These are phyloP conservation scores for Choloepus hoffmanni DNA, from an alignment of 2,113 vertebrate species.

Conservation along the genomic window DNA sequence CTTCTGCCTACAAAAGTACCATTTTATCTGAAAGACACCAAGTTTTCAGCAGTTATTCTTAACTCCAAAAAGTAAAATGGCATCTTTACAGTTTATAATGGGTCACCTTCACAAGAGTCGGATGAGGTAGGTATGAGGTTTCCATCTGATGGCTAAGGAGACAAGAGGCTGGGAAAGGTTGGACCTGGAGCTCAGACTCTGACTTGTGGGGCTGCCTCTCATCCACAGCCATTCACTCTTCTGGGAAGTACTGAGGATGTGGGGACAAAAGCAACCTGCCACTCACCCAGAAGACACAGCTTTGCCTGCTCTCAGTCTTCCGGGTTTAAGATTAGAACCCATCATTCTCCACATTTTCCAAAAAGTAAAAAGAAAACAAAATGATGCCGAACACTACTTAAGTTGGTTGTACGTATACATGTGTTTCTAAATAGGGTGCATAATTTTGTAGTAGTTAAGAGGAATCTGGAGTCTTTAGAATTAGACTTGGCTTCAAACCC, in stretches of 20 bases:
- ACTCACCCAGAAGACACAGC: neutral
- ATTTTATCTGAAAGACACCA: conserved; percentile 33
- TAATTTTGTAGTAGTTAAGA: neutral
- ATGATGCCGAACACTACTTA: neutral
- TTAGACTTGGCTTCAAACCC: neutral
- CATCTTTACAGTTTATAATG: neutral
- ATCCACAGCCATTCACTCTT: neutral
- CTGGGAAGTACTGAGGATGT: neutral
- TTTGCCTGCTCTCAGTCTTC: neutral
- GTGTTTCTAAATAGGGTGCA: neutral
- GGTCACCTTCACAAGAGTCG: neutral
- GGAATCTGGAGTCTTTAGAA: conserved; percentile 35
- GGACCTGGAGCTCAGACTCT: neutral
- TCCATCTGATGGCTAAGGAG: neutral
- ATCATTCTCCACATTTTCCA: neutral
- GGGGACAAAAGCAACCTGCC: neutral
- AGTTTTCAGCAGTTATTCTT: conserved; percentile 35
- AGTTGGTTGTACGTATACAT: neutral
- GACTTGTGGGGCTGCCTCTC: neutral
- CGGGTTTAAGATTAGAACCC: neutral
- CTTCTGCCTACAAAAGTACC: neutral
- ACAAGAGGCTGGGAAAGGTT: neutral
- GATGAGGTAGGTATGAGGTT: neutral
- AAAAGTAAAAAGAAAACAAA: no score
- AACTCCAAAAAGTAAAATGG: conserved; percentile 25